phyloP scores from a whole-genome alignment of 2,888 invertebrate genomes.

The Tipula helvola region DNA sequence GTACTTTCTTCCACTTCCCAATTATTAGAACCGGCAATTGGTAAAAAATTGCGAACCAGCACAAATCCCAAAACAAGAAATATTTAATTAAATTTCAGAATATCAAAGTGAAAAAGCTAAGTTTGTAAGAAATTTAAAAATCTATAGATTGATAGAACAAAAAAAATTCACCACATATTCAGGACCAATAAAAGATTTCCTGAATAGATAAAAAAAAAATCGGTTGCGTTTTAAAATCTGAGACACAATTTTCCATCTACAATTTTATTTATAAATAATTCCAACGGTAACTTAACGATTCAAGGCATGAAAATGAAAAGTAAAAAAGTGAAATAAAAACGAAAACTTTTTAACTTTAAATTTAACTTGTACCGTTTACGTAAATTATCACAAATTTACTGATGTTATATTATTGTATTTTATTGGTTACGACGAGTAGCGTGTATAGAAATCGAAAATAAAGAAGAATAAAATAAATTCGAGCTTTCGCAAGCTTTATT shows the following conservation, averaged over 20 bases:
- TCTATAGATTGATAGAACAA: no score
- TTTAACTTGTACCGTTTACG: neutral
- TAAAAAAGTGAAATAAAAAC: neutral
- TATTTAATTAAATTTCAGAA: no score
- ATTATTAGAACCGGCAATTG: no score
- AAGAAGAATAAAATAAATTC: neutral
- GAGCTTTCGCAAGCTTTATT: neutral
- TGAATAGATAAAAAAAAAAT: no score
- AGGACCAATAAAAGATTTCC: no score
- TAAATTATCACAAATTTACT: constrained; percentile 4
- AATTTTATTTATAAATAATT: neutral
- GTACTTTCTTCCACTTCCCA: no score
- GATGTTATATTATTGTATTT: neutral
- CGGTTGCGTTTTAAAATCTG: no score
- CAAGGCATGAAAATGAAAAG: neutral
- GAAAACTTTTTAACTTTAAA: neutral
- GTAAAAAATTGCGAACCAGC: no score
- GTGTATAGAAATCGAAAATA: neutral
- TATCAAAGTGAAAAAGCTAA: no score
- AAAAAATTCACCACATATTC: no score
- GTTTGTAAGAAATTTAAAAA: no score
- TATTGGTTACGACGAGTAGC: neutral
- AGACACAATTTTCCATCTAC: neutral
- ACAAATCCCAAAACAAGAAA: no score
- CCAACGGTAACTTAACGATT: neutral